Conservation (phyloP, 2,797 vertebrate genomes). For the Malurus leucopterus region DNA sequence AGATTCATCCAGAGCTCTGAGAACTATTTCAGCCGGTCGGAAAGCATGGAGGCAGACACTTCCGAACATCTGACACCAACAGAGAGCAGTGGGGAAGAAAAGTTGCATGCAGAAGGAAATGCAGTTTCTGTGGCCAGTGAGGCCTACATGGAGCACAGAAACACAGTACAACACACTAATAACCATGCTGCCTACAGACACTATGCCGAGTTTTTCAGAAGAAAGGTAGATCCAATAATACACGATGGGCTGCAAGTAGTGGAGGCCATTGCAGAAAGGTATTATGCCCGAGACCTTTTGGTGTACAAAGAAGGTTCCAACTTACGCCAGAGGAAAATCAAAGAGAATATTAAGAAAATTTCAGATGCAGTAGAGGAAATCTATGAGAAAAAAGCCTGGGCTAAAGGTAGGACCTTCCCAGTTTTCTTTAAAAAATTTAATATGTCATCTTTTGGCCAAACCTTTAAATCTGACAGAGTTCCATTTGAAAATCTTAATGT, state of each 20-base stretch:
- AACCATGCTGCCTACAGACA: slow-evolving; percentile 64
- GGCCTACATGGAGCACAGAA: slow-evolving; percentile 64
- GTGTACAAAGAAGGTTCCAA: slow-evolving; percentile 66
- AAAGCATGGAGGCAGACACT: slow-evolving; percentile 30
- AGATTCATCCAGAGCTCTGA: slow-evolving; percentile 63
- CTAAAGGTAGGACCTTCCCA: slow-evolving; percentile 60
- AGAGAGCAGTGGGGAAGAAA: slow-evolving; percentile 5
- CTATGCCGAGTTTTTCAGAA: slow-evolving; percentile 65
- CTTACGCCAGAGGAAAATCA: slow-evolving; percentile 67
- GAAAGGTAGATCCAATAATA: slow-evolving; percentile 58
- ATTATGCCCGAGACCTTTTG: slow-evolving; percentile 12
- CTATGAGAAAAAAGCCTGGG: slow-evolving; percentile 75
- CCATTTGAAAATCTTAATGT: background rate
- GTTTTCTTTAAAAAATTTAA: background rate
- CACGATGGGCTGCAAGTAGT: slow-evolving; percentile 51
- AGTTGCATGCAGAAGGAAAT: slow-evolving; percentile 16
- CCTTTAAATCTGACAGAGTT: background rate
- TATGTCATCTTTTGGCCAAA: background rate
- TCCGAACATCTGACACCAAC: slow-evolving; percentile 15
- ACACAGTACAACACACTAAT: slow-evolving; percentile 52
- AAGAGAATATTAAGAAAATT: slow-evolving; percentile 70
- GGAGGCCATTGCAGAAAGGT: slow-evolving; percentile 49
- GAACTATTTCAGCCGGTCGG: slow-evolving; percentile 39
- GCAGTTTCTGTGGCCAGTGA: background rate
- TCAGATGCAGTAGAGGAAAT: slow-evolving; percentile 61